Conservation (phyloP, 1,140 invertebrate species). For the Dinoponera quadriceps region DNA sequence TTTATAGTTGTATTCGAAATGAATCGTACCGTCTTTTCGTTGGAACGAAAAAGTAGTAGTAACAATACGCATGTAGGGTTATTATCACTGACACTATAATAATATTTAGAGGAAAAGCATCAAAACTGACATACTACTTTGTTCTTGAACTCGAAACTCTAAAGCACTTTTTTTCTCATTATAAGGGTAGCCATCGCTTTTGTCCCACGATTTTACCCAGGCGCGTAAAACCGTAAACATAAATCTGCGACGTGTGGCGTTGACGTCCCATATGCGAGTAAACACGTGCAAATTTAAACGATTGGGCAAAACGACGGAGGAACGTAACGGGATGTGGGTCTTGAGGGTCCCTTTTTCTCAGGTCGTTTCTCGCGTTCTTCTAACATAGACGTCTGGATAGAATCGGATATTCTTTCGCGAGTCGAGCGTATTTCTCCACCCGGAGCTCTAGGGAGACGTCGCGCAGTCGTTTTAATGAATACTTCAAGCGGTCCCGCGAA, state of each 20-base stretch:
- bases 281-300: not conserved
- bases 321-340: too few species aligned
- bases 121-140: too few species aligned
- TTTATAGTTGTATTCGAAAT: too few species aligned
- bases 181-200: slow-evolving; percentile 18
- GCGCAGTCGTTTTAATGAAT: slow-evolving; percentile 52
- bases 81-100: too few species aligned
- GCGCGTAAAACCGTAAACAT: not conserved
- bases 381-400: slow-evolving; percentile 5
- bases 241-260: not conserved
- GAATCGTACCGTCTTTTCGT: too few species aligned
- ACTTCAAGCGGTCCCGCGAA: slow-evolving; percentile 52
- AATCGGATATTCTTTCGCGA: slow-evolving; percentile 18
- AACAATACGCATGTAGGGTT: too few species aligned
- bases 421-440: slow-evolving; percentile 1
- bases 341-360: not conserved
- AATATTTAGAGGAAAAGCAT: too few species aligned
- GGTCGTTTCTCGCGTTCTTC: not conserved
- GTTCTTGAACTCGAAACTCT: too few species aligned
- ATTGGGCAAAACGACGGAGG: not conserved
- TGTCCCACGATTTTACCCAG: not conserved
- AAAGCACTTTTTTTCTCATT: too few species aligned
- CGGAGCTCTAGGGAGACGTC: not conserved
- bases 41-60: too few species aligned
- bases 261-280: not conserved